These are phyloP conservation scores for Apamea anceps DNA, from an alignment of 2,888 invertebrate species.

Conservation along the genomic window DNA sequence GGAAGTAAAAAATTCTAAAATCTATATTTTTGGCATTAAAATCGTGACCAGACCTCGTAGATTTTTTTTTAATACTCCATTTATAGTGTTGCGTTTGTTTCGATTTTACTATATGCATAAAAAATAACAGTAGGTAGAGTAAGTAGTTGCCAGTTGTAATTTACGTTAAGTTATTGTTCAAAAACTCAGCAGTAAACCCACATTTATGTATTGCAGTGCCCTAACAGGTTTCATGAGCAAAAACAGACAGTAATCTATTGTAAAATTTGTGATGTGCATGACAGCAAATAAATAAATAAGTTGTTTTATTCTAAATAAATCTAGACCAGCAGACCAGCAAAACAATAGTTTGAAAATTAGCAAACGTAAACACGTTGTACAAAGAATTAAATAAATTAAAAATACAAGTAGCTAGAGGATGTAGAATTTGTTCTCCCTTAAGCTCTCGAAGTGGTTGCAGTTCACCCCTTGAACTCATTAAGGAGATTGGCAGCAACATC, in stretches of 20 bases:
- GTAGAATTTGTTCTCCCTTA: not conserved
- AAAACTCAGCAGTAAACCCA: too few species aligned
- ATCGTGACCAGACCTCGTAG: not conserved
- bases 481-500: conserved; percentile 13
- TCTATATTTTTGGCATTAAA: not conserved
- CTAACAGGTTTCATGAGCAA: too few species aligned
- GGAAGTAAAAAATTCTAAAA: fast-evolving
- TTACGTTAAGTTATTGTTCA: too few species aligned
- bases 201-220: too few species aligned
- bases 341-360: not conserved
- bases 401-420: not conserved
- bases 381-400: not conserved
- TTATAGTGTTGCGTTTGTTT: not conserved
- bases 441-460: not conserved
- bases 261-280: too few species aligned
- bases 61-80: not conserved
- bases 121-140: too few species aligned
- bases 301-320: not conserved
- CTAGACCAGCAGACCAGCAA: not conserved
- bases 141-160: too few species aligned
- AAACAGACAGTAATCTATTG: too few species aligned
- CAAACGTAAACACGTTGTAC: not conserved
- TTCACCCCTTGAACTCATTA: conserved; percentile 41
- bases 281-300: too few species aligned
- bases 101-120: not conserved